Conservation (phyloP, 2,113 vertebrate genomes). For the Empidonax alnorum region DNA sequence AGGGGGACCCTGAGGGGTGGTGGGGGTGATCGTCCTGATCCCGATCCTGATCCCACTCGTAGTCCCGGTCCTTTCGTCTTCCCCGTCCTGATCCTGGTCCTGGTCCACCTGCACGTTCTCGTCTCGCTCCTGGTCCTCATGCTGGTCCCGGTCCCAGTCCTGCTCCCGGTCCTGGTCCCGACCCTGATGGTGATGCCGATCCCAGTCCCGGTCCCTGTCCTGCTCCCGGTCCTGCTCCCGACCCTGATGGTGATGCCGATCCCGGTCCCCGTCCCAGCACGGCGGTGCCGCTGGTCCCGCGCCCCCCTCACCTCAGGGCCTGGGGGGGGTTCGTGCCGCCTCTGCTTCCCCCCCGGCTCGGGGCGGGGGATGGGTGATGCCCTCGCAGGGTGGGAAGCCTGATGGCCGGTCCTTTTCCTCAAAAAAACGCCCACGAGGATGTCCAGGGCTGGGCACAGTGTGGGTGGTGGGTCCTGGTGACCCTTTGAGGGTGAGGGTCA, state of each 20-base stretch:
- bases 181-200: too few relatives aligned
- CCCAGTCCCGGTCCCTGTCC: too few relatives aligned
- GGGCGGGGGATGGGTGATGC: not conserved
- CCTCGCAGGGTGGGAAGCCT: not conserved
- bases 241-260: not conserved
- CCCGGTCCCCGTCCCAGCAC: too few relatives aligned
- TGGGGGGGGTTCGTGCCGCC: not conserved
- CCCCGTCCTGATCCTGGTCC: too few relatives aligned
- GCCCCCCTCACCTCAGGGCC: not conserved
- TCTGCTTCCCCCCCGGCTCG: not conserved
- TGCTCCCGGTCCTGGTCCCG: fast-evolving
- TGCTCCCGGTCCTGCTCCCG: not conserved
- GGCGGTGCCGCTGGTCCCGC: not conserved
- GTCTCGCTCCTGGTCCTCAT: too few relatives aligned
- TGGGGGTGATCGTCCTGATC: not conserved
- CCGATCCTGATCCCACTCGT: too few relatives aligned
- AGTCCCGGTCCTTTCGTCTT: too few relatives aligned
- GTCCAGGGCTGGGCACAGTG: fast-evolving
- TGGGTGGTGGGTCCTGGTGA: fast-evolving
- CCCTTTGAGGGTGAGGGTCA: fast-evolving
- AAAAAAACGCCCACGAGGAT: fast-evolving
- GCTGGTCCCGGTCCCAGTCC: too few relatives aligned
- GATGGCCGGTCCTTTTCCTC: fast-evolving
- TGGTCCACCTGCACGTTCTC: too few relatives aligned
- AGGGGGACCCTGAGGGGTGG: not conserved